Conservation (phyloP, 2,797 vertebrate genomes). For the Antennarius maculatus region DNA sequence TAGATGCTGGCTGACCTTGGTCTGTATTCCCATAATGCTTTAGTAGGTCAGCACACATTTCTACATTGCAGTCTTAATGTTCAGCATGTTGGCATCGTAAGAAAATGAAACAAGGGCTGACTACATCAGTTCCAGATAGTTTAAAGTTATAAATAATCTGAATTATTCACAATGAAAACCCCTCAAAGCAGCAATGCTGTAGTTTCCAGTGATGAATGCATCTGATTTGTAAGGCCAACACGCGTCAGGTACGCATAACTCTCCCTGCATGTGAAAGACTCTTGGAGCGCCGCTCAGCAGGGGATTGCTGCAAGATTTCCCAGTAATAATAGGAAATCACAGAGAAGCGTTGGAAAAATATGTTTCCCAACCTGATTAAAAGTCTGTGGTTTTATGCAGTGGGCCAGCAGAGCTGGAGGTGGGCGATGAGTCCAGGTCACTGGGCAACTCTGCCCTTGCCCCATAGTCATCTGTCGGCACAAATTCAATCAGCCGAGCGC, state of each 20-base stretch:
- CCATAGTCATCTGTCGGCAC: slow-evolving; percentile 66
- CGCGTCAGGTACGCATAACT: not conserved
- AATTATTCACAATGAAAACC: slow-evolving; percentile 41
- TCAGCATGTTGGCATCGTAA: not conserved
- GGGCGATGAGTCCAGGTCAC: slow-evolving; percentile 65
- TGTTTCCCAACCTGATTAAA: slow-evolving; percentile 20
- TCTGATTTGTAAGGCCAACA: slow-evolving; percentile 14
- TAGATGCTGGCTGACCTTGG: slow-evolving; percentile 2
- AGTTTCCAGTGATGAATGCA: slow-evolving; percentile 39
- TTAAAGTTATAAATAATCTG: slow-evolving; percentile 29
- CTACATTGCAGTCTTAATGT: slow-evolving; percentile 14
- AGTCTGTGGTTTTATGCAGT: slow-evolving; percentile 19
- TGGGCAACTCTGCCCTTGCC: slow-evolving; percentile 54
- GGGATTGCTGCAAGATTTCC: slow-evolving; percentile 17
- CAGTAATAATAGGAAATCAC: slow-evolving; percentile 10
- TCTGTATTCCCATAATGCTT: slow-evolving; percentile 30
- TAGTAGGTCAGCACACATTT: slow-evolving; percentile 40
- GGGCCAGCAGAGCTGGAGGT: slow-evolving; percentile 63
- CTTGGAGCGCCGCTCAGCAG: accelerated
- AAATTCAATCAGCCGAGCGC: slow-evolving; percentile 66
- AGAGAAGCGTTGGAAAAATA: not conserved
- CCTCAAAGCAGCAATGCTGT: slow-evolving; percentile 30
- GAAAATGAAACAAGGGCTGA: not conserved
- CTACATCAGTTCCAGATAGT: slow-evolving; percentile 16
- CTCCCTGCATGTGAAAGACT: slow-evolving; percentile 4